These are phyloP conservation scores for Mustelus asterias DNA, from an alignment of 2,113 vertebrate genomes.

Conservation along the genomic window DNA sequence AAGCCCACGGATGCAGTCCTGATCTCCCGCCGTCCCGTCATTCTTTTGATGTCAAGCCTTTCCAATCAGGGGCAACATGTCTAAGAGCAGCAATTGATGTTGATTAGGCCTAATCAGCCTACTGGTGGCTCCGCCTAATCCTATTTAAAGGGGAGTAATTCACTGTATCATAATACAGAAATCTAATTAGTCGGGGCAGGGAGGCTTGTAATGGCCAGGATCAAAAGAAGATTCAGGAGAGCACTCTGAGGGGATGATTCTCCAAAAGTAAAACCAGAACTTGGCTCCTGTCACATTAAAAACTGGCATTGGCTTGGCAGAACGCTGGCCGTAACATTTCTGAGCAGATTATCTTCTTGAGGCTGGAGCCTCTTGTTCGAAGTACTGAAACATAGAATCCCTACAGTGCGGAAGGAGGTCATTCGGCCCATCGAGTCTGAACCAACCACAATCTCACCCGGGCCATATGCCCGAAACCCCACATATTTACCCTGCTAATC, in stretches of 20 bases:
- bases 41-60: conserved; percentile 45
- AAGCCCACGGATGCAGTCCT: background rate
- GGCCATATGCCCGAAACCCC: no score
- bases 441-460: no score
- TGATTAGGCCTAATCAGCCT: conserved; percentile 54
- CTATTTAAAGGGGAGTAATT: conserved; percentile 46
- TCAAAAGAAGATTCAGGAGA: conserved; percentile 40
- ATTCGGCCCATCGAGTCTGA: no score
- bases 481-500: no score
- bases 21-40: conserved; percentile 2
- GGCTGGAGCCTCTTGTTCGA: background rate
- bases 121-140: conserved; percentile 48
- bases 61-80: conserved; percentile 41
- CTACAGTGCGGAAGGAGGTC: no score
- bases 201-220: conserved; percentile 10
- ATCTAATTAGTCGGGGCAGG: conserved; percentile 38
- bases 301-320: conserved; percentile 43
- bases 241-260: conserved; percentile 37
- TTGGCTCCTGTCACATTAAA: accelerated
- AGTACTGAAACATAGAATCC: background rate
- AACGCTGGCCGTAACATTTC: conserved; percentile 40
- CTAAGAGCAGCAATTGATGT: conserved; percentile 43
- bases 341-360: conserved; percentile 9
- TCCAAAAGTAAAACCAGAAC: background rate
- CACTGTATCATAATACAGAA: conserved; percentile 32